These are phyloP conservation scores for Platichthys stellatus DNA, from an alignment of 2,113 vertebrate species.

Conservation along the genomic window DNA sequence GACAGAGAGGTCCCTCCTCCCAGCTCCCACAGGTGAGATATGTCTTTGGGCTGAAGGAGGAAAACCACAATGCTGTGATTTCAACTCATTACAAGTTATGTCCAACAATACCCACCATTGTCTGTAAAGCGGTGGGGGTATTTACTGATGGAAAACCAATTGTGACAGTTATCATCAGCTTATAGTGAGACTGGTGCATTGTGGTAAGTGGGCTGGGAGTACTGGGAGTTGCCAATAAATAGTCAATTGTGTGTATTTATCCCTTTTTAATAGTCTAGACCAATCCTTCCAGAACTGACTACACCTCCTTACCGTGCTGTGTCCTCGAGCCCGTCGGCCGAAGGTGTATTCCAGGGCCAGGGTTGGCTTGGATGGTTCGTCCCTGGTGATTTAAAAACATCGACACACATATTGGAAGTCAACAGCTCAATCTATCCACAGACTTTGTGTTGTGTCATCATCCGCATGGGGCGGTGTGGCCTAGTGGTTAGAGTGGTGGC, in stretches of 20 bases:
- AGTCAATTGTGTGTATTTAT: not conserved
- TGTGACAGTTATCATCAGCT: too few relatives aligned
- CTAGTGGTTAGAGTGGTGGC: too few relatives aligned
- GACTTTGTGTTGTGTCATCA: not conserved
- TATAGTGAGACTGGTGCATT: too few relatives aligned
- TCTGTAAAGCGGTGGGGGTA: too few relatives aligned
- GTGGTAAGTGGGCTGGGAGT: too few relatives aligned
- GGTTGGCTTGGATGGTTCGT: conserved; percentile 92
- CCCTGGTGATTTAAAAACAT: conserved; percentile 77
- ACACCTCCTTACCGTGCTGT: conserved; percentile 85
- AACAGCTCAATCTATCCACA: too few relatives aligned
- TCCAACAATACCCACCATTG: not conserved
- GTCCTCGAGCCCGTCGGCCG: conserved; percentile 89
- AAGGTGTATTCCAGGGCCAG: conserved; percentile 95
- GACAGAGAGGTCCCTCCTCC: conserved; percentile 92
- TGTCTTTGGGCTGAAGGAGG: conserved; percentile 89
- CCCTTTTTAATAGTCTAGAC: not conserved
- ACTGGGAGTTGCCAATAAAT: too few relatives aligned
- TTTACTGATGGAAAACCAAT: too few relatives aligned
- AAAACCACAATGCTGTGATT: not conserved
- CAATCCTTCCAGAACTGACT: accelerated
- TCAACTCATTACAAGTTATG: not conserved
- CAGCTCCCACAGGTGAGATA: conserved; percentile 96
- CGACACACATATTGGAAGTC: not conserved
- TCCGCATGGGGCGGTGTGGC: too few relatives aligned